Evolutionary conservation across 1,140 invertebrate species (phyloP).

Genomic region (Pseudomyrmex pallidus): DNA sequence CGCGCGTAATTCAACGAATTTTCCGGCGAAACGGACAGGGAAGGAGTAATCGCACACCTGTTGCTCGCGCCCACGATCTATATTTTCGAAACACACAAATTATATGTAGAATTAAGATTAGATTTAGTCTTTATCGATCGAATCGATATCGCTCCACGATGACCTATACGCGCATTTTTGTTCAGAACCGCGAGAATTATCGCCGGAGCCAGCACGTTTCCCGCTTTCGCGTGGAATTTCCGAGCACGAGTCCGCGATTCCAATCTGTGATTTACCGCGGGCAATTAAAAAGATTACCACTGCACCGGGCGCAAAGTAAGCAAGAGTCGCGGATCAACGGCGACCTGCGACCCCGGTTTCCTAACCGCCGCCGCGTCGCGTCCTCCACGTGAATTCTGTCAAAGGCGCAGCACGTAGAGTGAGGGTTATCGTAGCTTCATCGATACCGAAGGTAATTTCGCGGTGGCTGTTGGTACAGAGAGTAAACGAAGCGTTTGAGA

Average conservation of each 20-base stretch:
- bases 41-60: slow-evolving; percentile 10
- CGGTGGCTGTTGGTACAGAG: slow-evolving; percentile 12
- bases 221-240: slow-evolving; percentile 43
- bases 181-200: slow-evolving; percentile 40
- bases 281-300: slow-evolving; percentile 54
- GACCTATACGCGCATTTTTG: not conserved
- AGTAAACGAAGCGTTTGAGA: slow-evolving; percentile 38
- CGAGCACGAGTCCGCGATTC: slow-evolving; percentile 30
- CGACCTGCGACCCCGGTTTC: slow-evolving; percentile 40
- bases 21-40: slow-evolving; percentile 30
- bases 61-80: not conserved
- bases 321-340: slow-evolving; percentile 21
- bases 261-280: slow-evolving; percentile 40
- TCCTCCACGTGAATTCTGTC: slow-evolving; percentile 60
- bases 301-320: not conserved
- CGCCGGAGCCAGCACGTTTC: slow-evolving; percentile 6
- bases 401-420: slow-evolving; percentile 29
- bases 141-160: not conserved
- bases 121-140: not conserved
- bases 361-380: not conserved
- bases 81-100: not conserved
- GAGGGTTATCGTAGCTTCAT: slow-evolving; percentile 19
- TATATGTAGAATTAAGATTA: not conserved
- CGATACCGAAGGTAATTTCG: slow-evolving; percentile 39
- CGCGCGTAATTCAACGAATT: slow-evolving; percentile 63